Evolutionary conservation across 2,888 invertebrate species (phyloP).

Genomic region (Phoenoteleia sp.): DNA sequence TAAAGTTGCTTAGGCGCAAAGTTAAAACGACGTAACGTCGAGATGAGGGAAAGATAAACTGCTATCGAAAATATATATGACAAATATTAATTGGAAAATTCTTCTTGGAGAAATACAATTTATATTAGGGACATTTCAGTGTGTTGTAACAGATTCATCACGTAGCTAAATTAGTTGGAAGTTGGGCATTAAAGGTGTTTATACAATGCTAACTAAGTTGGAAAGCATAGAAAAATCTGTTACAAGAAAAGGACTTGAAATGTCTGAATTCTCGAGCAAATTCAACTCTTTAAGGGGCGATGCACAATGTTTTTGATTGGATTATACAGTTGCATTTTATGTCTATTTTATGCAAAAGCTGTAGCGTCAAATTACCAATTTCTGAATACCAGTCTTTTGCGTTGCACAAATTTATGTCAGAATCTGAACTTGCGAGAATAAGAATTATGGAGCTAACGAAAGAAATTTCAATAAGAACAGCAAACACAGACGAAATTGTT

Average conservation of each 20-base stretch:
- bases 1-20: constrained; percentile 12
- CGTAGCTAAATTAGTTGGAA: too few relatives aligned
- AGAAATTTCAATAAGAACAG: too few relatives aligned
- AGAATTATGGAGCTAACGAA: too few relatives aligned
- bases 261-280: constrained; percentile 29
- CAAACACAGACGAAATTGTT: too few relatives aligned
- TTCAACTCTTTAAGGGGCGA: constrained; percentile 6
- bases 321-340: neutral
- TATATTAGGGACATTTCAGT: neutral
- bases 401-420: constrained; percentile 35
- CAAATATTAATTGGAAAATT: neutral
- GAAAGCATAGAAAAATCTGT: neutral
- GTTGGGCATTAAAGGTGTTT: too few relatives aligned
- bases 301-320: neutral
- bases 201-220: neutral
- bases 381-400: constrained; percentile 56
- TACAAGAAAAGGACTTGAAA: neutral
- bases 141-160: neutral
- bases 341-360: neutral
- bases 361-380: neutral
- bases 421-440: constrained; percentile 70
- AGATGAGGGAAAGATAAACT: constrained; percentile 17
- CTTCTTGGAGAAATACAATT: neutral
- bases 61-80: constrained; percentile 22
- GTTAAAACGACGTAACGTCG: constrained; percentile 16